Base-by-base conservation (phyloP, 2,888 invertebrate genomes). In the Hemithea aestivaria region DNA sequence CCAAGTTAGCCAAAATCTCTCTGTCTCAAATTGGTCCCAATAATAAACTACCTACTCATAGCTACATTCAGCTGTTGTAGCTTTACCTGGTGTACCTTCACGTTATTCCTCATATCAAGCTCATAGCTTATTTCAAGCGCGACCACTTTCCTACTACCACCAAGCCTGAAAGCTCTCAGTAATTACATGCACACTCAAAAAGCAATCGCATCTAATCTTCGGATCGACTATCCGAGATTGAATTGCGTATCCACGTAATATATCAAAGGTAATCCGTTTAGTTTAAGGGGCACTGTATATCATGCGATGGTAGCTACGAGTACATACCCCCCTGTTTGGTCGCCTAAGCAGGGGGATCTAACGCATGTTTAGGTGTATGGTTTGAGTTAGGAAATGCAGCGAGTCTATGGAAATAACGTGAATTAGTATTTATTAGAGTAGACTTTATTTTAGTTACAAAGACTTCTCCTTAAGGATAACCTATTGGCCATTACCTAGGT, bases 261-360 rank as follows among this genome's bases (percentile, higher is more conserved):
- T 82, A 84, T 85, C 85, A 85, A 82, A 83, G 83, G 83, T 84
- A 85, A 84, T 84, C 85, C 84, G 80, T 80, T 85, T 84, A 84
- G 82, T 82, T 82, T 84, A 82, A 80, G 81, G 74, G 71, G 79
- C 78, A 79, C 78, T 80, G 78, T 85, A 79, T 82, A 83, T 84
- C 83, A 85, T 83, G 76, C 55, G 66, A 77, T 66, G 73, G 76
- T 79, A 76, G 71, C n/a, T n/a, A n/a, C n/a, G n/a, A n/a, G 75
- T 72, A 73, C 63, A 66, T 73, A 68, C 76, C 78, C 62, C 63
- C 63, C 66, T 80, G 79, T 82, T 81, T 80, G 82, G 82, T 78
- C 78, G 80, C 61, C 84, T 82, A 81, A 81, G 77, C 82, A 72
- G 78, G 82, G 79, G 83, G 79, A 63, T 67, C 61, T 62, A 62